Evolutionary conservation across 2,113 vertebrate species (phyloP).

Genomic region (Perca schrenkii): DNA sequence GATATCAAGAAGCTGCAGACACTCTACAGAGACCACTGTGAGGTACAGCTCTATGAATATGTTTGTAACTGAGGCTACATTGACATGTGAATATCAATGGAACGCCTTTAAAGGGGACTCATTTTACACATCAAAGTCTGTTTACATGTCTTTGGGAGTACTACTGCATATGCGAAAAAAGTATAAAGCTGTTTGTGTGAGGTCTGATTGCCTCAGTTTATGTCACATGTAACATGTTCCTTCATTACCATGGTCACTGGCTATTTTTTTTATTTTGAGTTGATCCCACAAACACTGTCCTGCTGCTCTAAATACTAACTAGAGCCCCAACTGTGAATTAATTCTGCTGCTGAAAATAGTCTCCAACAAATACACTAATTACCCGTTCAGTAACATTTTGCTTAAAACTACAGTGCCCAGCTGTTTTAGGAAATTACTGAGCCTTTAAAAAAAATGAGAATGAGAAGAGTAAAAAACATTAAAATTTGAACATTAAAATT

Average conservation of each 20-base stretch:
- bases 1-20: constrained; percentile 94
- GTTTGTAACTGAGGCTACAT: background rate
- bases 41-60: constrained; percentile 83
- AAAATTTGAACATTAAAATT: constrained; percentile 59
- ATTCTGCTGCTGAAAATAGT: background rate
- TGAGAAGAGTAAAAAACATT: constrained; percentile 46
- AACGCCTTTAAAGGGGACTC: background rate
- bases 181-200: background rate
- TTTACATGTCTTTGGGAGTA: background rate
- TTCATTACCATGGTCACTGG: background rate
- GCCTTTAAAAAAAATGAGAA: background rate
- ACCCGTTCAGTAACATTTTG: background rate
- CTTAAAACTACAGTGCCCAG: background rate
- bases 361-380: background rate
- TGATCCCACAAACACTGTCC: background rate
- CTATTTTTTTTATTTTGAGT: background rate
- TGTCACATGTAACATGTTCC: background rate
- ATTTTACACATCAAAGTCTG: background rate
- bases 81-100: background rate
- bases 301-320: background rate
- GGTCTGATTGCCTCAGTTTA: background rate
- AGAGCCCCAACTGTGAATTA: background rate
- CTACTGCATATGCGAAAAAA: too few species aligned
- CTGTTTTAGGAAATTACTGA: too few species aligned
- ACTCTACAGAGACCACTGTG: constrained; percentile 94